phyloP scores from a whole-genome alignment of 2,113 vertebrate genomes.

The Ploceus nigricollis region DNA sequence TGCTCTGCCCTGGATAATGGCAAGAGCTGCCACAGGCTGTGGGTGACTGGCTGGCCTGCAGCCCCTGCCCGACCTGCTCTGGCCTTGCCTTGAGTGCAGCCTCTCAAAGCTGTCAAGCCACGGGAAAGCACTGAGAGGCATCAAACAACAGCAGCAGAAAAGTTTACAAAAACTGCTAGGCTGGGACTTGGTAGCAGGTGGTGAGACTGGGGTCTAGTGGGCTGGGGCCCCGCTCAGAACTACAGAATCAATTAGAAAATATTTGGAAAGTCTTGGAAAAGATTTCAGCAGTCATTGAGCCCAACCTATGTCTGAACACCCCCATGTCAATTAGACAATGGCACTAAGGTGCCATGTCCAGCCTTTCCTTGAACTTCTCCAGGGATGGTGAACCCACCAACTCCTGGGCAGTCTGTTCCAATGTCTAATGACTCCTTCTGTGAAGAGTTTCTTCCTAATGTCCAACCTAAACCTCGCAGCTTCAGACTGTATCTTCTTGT shows the following conservation, averaged over 20 bases:
- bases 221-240: neutral
- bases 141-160: neutral
- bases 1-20: neutral
- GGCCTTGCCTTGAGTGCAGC: neutral
- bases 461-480: neutral
- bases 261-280: neutral
- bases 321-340: neutral
- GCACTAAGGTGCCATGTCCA: neutral
- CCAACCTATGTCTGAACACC: neutral
- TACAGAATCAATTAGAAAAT: neutral
- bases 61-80: neutral
- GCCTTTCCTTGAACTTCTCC: neutral
- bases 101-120: neutral
- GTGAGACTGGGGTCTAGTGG: neutral
- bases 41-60: neutral
- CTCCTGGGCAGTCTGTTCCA: neutral
- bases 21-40: neutral
- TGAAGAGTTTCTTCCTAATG: neutral
- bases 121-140: neutral
- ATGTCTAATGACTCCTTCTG: neutral
- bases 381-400: neutral
- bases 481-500: neutral
- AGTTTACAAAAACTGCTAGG: rapidly evolving
- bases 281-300: too few relatives aligned
- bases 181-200: rapidly evolving